Evolutionary conservation across 2,113 vertebrate genomes (phyloP).

Genomic region (Tympanuchus pallidicinctus): DNA sequence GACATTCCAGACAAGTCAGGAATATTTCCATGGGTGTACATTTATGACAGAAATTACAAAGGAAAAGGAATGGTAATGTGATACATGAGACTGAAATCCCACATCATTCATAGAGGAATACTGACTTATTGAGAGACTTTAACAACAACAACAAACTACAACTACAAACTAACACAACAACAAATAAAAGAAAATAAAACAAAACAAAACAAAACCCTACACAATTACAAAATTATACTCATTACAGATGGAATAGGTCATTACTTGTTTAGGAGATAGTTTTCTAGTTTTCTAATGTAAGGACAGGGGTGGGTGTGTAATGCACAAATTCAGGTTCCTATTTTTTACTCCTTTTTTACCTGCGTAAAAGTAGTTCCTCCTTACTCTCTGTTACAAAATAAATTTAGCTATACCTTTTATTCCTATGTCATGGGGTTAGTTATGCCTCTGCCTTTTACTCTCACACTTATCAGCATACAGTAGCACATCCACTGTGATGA

Average conservation of each 20-base stretch:
- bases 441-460: neutral
- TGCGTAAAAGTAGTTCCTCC: neutral
- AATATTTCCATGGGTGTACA: neutral
- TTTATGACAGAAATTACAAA: neutral
- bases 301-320: accelerated
- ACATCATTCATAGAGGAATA: neutral
- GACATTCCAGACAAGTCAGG: neutral
- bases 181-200: too few relatives aligned
- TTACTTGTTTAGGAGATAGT: neutral
- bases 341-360: too few relatives aligned
- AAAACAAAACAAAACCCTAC: neutral
- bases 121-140: neutral
- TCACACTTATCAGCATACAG: neutral
- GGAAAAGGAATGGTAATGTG: neutral
- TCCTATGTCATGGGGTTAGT: neutral
- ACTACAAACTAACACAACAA: too few relatives aligned
- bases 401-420: neutral
- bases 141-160: neutral
- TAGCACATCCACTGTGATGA: accelerated
- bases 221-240: neutral
- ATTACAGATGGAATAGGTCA: neutral
- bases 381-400: neutral
- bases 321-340: neutral
- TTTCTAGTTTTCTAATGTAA: neutral
- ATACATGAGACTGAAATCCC: neutral